Base-by-base conservation (phyloP, 2,888 invertebrate genomes). In the Synergus laeviventris region DNA sequence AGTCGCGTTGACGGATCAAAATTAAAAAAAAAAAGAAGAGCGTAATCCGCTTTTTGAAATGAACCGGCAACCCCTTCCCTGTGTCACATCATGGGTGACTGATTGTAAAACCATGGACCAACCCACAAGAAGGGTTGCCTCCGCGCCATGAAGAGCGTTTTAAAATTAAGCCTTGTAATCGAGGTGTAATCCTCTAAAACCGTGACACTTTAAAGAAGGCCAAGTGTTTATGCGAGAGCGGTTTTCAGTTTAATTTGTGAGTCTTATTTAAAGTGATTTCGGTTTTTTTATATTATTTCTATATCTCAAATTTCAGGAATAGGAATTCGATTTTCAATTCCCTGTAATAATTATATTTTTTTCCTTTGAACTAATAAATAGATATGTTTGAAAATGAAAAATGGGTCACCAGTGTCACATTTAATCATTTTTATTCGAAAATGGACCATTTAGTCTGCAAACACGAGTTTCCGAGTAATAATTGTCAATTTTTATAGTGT, bases 41-140 rank as follows among this genome's bases (percentile, higher is more conserved):
- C 77, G 79, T 90, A 90, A 91, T 91, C 91, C 89, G 90, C 89
- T 90, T 89, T 89, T 84, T 74, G 83, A 86, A 88, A 87, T 84
- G 84, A 84, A 82, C 79, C 82, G 81, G 80, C 88, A 88, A 89
- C 91, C 90, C 90, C 89, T 90, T 89, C 85, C 82, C 79, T 83
- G 85, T 89, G 90, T 90, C 90, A 90, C 84, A 90, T 88, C 89
- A 90, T 83, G 89, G 89, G 85, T 91, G 91, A 91, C 87, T 90
- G 91, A 91, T 91, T 89, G 90, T 88, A 87, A 91, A 91, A 91
- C 91, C 91, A 91, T 91, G 83, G 87, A 91, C 89, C 90, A 84
- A 85, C 88, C 90, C 89, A 85, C 89, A 89, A 87, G 88, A 82
- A 81, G 82, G 82, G 74, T 79, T 79, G 77, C 78, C 77, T 78